phyloP scores from a whole-genome alignment of 2,888 invertebrate species.

The Oxycera nigricornis region DNA sequence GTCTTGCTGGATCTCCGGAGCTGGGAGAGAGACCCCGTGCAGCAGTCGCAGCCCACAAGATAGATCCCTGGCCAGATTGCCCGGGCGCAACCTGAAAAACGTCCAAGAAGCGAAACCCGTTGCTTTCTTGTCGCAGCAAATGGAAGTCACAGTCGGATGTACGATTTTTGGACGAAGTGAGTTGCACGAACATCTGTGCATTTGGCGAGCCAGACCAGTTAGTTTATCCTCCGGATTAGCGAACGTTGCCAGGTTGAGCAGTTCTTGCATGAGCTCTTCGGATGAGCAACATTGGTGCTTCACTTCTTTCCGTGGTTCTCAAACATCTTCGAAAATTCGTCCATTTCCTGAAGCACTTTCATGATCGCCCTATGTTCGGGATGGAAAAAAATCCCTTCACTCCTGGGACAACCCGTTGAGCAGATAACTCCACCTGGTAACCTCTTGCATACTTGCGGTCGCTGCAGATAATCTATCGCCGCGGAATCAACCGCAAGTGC shows the following conservation, averaged over 20 bases:
- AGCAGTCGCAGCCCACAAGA: constrained; percentile 18
- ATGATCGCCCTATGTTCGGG: too few relatives aligned
- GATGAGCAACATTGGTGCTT: not conserved
- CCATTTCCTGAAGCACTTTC: too few relatives aligned
- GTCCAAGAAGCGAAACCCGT: constrained; percentile 1
- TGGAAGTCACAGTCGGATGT: constrained; percentile 22
- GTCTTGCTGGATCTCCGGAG: not conserved
- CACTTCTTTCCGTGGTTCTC: not conserved
- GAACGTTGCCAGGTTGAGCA: not conserved
- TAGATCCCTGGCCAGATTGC: not conserved
- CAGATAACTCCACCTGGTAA: not conserved
- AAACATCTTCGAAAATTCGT: too few relatives aligned
- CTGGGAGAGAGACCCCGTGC: not conserved
- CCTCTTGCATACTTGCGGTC: not conserved
- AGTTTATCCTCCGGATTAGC: not conserved
- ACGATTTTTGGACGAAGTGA: not conserved
- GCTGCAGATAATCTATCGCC: not conserved
- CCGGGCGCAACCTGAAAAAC: not conserved
- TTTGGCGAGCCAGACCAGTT: not conserved
- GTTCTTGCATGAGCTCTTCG: not conserved
- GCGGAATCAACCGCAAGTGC: not conserved
- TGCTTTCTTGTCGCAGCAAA: constrained; percentile 10
- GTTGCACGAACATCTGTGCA: constrained; percentile 33
- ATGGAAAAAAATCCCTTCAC: not conserved
- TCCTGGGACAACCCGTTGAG: not conserved